A percentile compares a stretch with the other conserved stretches of the same genome.
These are phyloP conservation scores for Eupithecia abbreviata DNA, from an alignment of 2,888 invertebrate species.

Conservation along the genomic window DNA sequence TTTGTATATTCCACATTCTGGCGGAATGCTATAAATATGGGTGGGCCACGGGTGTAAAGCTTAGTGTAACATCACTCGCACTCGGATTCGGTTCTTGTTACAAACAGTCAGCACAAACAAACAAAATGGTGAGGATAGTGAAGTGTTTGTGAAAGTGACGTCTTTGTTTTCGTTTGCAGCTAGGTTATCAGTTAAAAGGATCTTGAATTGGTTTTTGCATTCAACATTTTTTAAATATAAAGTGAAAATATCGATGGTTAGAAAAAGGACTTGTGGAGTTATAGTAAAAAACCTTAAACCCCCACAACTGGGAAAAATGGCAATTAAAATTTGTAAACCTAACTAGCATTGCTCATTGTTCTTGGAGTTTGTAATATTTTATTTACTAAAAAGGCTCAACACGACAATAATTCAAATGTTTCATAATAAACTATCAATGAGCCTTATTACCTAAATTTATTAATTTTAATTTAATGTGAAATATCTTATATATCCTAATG, in stretches of 20 bases:
- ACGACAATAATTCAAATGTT: not conserved
- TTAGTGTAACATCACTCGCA: conserved; percentile 83
- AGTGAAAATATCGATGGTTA: not conserved
- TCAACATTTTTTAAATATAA: not conserved
- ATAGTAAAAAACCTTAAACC: not conserved
- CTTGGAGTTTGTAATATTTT: not conserved
- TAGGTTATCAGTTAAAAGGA: not conserved
- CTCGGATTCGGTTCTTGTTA: conserved; percentile 82
- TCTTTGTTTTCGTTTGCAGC: not conserved
- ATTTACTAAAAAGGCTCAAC: not conserved
- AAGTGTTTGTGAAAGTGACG: conserved; percentile 50
- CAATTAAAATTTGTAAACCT: not conserved
- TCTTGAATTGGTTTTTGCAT: not conserved
- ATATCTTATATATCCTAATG: not conserved
- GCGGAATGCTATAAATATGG: conserved; percentile 81
- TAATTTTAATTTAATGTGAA: not conserved
- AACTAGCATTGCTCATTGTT: not conserved
- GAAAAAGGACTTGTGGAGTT: not conserved
- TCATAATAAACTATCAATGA: no score
- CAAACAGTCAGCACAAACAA: conserved; percentile 68
- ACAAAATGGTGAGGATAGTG: conserved; percentile 73
- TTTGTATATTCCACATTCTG: conserved; percentile 70
- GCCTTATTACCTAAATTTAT: no score
- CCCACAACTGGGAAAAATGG: no score
- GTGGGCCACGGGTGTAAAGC: conserved; percentile 70